A percentile compares a stretch with the other conserved stretches of the same genome.
phyloP scores from a whole-genome alignment of 2,888 invertebrate genomes.

The Tetranychus truncatus region DNA sequence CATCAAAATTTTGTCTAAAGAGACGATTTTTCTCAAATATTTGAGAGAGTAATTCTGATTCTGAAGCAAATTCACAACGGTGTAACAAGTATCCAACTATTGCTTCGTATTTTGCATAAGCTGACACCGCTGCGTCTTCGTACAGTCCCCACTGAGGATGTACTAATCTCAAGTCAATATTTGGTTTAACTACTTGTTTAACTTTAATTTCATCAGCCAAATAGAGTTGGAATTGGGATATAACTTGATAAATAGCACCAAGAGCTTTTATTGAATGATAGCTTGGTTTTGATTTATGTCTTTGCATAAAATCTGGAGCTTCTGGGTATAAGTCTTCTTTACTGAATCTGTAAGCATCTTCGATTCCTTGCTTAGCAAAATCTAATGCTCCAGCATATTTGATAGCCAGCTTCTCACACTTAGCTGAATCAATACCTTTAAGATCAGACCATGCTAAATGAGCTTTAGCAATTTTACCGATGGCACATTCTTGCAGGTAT shows the following conservation, averaged over 20 bases:
- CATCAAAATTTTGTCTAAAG: not conserved
- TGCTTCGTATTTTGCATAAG: not conserved
- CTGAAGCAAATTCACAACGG: not conserved
- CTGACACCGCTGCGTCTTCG: not conserved
- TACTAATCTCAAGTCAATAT: not conserved
- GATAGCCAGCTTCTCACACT: slow-evolving; percentile 19
- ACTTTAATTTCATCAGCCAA: not conserved
- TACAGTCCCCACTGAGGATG: not conserved
- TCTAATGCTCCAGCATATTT: slow-evolving; percentile 20
- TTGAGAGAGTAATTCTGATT: not conserved
- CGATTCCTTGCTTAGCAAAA: slow-evolving; percentile 26
- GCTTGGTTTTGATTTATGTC: not conserved
- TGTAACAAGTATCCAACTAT: not conserved
- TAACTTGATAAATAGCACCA: not conserved
- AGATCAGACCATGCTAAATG: slow-evolving; percentile 26
- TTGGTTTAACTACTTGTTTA: not conserved
- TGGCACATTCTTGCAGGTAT: slow-evolving; percentile 24
- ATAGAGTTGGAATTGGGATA: not conserved
- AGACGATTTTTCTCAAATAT: not conserved
- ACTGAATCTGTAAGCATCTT: not conserved
- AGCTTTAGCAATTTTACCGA: slow-evolving; percentile 25
- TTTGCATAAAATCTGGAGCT: not conserved
- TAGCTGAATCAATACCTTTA: slow-evolving; percentile 24
- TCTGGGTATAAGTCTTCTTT: not conserved
- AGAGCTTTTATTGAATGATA: not conserved